Conservation (phyloP, 2,113 vertebrate genomes). For the Anolis carolinensis region DNA sequence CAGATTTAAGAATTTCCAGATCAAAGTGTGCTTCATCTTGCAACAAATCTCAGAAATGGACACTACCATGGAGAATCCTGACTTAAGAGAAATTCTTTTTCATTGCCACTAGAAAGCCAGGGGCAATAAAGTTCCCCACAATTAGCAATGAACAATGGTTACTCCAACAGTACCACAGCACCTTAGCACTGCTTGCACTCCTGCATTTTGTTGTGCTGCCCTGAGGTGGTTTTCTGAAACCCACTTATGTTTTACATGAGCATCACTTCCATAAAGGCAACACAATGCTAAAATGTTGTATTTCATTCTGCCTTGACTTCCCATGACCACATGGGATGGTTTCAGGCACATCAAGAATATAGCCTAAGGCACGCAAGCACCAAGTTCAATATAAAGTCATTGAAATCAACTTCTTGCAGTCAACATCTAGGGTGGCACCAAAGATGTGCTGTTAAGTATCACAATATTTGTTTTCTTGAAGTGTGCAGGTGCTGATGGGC, state of each 20-base stretch:
- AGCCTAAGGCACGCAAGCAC: neutral
- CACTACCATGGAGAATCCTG: too few species aligned
- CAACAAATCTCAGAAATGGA: neutral
- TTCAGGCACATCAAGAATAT: neutral
- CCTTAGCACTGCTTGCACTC: conserved; percentile 60
- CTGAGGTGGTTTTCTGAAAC: neutral
- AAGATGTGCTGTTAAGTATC: rapidly evolving
- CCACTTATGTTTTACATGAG: neutral
- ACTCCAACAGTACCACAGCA: conserved; percentile 52
- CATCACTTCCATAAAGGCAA: neutral
- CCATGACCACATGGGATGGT: neutral
- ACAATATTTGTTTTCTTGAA: neutral
- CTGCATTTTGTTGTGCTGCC: conserved; percentile 58
- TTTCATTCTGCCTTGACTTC: too few species aligned
- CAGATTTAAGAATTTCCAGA: too few species aligned
- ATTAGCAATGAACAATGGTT: conserved; percentile 33
- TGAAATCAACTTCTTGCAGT: neutral
- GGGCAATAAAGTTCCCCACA: neutral
- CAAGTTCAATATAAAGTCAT: neutral
- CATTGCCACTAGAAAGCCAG: neutral
- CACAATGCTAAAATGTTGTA: neutral
- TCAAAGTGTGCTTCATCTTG: too few species aligned
- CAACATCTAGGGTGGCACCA: neutral
- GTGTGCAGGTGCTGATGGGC: rapidly evolving
- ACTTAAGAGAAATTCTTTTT: neutral